Evolutionary conservation across 2,797 vertebrate species (phyloP).

Genomic region (Rhabdomys pumilio): DNA sequence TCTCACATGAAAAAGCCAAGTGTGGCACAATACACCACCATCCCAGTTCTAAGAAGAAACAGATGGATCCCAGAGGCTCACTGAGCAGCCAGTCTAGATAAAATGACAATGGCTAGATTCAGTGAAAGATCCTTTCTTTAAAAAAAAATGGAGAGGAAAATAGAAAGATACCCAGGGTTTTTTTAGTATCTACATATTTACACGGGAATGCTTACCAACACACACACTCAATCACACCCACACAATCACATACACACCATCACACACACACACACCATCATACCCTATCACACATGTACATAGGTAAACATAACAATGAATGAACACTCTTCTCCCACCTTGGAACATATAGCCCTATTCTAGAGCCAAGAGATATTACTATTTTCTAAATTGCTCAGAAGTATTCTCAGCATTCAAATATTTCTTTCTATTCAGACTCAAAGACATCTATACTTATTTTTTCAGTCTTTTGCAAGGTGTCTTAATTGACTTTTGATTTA

Average conservation of each 20-base stretch:
- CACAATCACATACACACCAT: neutral
- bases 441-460: neutral
- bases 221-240: neutral
- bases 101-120: neutral
- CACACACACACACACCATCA: neutral
- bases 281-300: neutral
- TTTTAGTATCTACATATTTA: neutral
- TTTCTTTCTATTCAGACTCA: neutral
- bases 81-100: neutral
- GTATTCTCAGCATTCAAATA: neutral
- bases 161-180: neutral
- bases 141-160: neutral
- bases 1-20: neutral
- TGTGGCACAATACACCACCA: no score
- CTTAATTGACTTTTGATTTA: neutral
- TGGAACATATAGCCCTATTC: neutral
- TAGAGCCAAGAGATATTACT: neutral
- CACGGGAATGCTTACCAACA: neutral
- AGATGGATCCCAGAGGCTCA: neutral
- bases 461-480: neutral
- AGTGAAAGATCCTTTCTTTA: neutral
- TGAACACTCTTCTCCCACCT: neutral
- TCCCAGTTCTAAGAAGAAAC: no score
- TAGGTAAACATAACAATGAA: neutral
- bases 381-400: slow-evolving; percentile 27